Conservation (phyloP, 1,140 invertebrate genomes). For the Anoplophora glabripennis region DNA sequence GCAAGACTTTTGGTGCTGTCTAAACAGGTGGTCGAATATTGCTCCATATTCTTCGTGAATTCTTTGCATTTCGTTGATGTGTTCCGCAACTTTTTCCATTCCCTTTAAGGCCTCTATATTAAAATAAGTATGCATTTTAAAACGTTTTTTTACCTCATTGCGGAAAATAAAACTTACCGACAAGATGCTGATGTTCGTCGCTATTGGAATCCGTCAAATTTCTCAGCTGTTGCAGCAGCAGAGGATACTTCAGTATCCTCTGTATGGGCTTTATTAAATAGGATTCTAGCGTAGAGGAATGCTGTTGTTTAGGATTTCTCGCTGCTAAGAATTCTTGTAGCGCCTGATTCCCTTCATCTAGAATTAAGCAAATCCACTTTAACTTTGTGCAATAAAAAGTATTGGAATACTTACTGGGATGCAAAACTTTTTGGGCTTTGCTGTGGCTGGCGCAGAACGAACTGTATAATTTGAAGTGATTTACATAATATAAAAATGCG, state of each 20-base stretch:
- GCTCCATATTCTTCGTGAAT: conserved; percentile 99
- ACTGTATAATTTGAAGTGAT: conserved; percentile 98
- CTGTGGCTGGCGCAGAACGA: conserved; percentile 99
- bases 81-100: conserved; percentile 99
- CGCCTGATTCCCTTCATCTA: conserved; percentile 93
- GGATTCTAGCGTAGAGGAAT: conserved; percentile 94
- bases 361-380: conserved; percentile 26
- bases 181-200: conserved; percentile 91
- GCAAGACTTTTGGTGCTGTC: conserved; percentile 92
- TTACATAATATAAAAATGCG: conserved; percentile 96
- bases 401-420: conserved; percentile 80
- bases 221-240: conserved; percentile 91
- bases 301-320: conserved; percentile 92
- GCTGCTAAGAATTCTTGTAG: conserved; percentile 92
- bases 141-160: not conserved
- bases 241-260: conserved; percentile 95
- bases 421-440: conserved; percentile 97
- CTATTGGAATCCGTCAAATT: conserved; percentile 89
- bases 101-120: conserved; percentile 82
- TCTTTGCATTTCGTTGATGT: conserved; percentile 99
- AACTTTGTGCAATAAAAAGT: not conserved
- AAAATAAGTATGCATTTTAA: not conserved
- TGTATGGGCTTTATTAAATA: conserved; percentile 99
- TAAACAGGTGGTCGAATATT: conserved; percentile 93
- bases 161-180: conserved; percentile 58